These are phyloP conservation scores for Hypomesus transpacificus DNA, from an alignment of 2,113 vertebrate genomes.

Conservation along the genomic window DNA sequence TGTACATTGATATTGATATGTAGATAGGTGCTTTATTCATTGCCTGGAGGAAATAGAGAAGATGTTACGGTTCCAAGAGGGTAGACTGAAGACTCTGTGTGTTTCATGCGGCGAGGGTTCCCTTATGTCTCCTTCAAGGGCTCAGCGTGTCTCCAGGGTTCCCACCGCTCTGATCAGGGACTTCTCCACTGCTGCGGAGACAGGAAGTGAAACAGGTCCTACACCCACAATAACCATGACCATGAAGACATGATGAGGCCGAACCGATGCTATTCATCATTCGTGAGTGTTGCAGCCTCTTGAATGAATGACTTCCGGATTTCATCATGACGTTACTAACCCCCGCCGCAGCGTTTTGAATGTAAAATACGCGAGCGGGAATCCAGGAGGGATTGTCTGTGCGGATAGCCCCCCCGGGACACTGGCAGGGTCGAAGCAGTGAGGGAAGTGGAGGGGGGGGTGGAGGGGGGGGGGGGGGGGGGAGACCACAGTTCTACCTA, in stretches of 20 bases:
- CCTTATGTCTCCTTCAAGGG: no score
- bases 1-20: no score
- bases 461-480: no score
- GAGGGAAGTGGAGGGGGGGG: not conserved
- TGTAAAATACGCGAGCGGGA: not conserved
- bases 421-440: not conserved
- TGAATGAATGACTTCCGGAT: conserved; percentile 55
- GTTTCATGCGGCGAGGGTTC: no score
- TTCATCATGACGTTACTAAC: conserved; percentile 58
- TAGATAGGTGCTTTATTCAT: no score
- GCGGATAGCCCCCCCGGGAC: conserved; percentile 45
- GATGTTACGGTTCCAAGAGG: no score
- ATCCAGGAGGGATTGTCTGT: conserved; percentile 27
- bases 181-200: conserved; percentile 28
- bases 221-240: conserved; percentile 18
- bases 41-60: no score
- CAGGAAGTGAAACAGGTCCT: conserved; percentile 52
- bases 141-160: conserved; percentile 8
- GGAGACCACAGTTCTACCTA: conserved; percentile 25
- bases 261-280: conserved; percentile 34
- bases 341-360: conserved; percentile 42
- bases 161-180: conserved; percentile 37
- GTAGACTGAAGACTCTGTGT: no score
- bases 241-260: conserved; percentile 36
- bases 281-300: conserved; percentile 40